Percentiles rank a stretch among this genome's conserved stretches.
Conservation (phyloP, 2,888 invertebrate genomes). For the Marasmarcha lunaedactyla region DNA sequence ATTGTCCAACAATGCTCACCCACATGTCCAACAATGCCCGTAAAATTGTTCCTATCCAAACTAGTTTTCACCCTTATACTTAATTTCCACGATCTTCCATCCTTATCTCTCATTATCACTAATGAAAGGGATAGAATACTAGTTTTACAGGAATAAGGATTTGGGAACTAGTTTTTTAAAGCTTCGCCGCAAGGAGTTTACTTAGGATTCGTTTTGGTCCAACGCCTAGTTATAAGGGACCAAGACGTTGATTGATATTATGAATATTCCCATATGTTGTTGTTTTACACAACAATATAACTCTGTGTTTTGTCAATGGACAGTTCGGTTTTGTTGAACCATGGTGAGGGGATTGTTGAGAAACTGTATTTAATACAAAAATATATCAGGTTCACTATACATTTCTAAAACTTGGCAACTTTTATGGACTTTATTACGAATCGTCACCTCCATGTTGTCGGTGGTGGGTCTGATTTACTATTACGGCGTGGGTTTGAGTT, state of each 20-base stretch:
- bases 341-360: too few species aligned
- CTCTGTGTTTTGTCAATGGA: too few species aligned
- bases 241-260: conserved; percentile 35
- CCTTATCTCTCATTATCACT: background rate
- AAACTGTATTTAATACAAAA: too few species aligned
- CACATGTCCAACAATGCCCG: background rate
- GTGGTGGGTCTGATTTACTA: too few species aligned
- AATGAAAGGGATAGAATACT: background rate
- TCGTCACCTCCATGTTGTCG: too few species aligned
- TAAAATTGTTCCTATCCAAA: background rate
- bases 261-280: background rate
- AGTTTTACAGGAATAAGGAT: conserved; percentile 1
- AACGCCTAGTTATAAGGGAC: conserved; percentile 40
- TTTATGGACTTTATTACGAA: too few species aligned
- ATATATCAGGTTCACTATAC: too few species aligned
- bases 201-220: conserved; percentile 52
- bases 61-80: background rate
- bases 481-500: too few species aligned
- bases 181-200: conserved; percentile 49
- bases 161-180: conserved; percentile 16
- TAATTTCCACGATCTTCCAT: background rate
- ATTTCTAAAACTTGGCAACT: too few species aligned
- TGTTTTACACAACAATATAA: too few species aligned
- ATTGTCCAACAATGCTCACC: background rate
- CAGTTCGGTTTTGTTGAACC: too few species aligned